These are phyloP conservation scores for Muscicapa comitata DNA, from an alignment of 2,797 vertebrate species.

Conservation along the genomic window DNA sequence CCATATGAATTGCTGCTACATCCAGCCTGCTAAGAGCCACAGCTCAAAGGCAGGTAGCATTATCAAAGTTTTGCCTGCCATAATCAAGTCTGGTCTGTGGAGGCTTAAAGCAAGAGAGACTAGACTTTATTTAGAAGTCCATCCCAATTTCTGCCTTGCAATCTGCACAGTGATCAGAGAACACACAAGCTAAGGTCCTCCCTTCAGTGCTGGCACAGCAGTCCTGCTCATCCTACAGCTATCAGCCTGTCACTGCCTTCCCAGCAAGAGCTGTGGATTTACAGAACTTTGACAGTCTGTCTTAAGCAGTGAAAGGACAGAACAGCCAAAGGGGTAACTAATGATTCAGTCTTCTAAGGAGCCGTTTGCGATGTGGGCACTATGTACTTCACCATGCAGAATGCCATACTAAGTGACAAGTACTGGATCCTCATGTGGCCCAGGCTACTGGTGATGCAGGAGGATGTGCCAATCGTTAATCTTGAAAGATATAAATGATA, in stretches of 20 bases:
- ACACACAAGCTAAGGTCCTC: neutral
- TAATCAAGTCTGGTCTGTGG: slow-evolving; percentile 15
- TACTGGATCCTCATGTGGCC: neutral
- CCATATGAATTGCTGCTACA: neutral
- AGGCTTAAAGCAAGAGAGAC: slow-evolving; percentile 5
- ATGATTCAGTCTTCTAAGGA: neutral
- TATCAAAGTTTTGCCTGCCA: neutral
- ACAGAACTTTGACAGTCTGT: neutral
- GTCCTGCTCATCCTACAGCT: neutral
- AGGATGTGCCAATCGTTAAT: neutral
- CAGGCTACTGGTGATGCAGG: neutral
- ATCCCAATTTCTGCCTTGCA: slow-evolving; percentile 18
- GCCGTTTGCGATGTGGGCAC: accelerated
- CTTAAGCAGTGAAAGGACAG: neutral
- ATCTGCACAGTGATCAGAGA: neutral
- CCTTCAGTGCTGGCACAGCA: neutral
- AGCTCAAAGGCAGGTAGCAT: neutral
- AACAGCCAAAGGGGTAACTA: neutral
- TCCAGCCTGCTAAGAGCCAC: neutral
- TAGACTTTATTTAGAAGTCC: slow-evolving; percentile 41
- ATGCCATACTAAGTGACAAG: neutral
- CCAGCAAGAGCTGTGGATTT: neutral
- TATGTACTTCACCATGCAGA: neutral
- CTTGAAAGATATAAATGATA: neutral
- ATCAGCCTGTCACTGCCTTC: neutral